Evolutionary conservation across 2,113 vertebrate genomes (phyloP), one percentile per base, ranked within the genome.

Genomic region (Chionis minor): DNA sequence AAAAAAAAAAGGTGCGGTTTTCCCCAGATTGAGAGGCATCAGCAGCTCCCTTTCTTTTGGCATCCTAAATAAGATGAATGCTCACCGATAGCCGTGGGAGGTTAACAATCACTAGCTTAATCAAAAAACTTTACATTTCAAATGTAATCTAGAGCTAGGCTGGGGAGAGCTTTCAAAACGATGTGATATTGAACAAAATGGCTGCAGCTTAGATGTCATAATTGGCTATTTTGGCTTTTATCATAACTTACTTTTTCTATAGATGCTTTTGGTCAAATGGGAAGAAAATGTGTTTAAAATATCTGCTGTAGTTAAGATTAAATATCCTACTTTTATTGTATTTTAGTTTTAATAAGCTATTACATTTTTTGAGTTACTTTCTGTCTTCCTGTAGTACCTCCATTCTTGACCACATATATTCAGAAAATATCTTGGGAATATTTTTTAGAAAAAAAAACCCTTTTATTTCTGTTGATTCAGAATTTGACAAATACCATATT

Each of bases 61-160:
- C n/a, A 56, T 82, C 75, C 58, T 54, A 91, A 91, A 87, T 90
- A 81, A 92, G 65, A 78, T 11, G 70, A 91, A 82, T 51, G 9
- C 45, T 92, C 81, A 32, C 42, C 20, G 3, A 78, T 62, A 86
- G 63, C 95, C 91, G 94, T 95, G 61, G 96, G 92, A 90, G 91
- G 90, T 88, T 96, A 96, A 96, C 85, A 95, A 90, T 94, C 80
- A 93, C 44, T 6, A 0, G 2, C 59, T 94, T 90, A 92, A 97
- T 96, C 85, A 97, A 82, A 97, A 94, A 95, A 73, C 79, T 96
- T 96, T 93, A 96, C 82, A 96, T 97, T 97, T 97, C 87, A 96
- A 96, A 97, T 97, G 94, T 80, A 96, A 97, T 96, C 95, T 96
- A 94, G 56, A 85, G 55, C 58, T 66, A 62, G 72, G 27, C 49